Evolutionary conservation across 2,797 vertebrate genomes (phyloP).

Genomic region (Microctenopoma lineatum): DNA sequence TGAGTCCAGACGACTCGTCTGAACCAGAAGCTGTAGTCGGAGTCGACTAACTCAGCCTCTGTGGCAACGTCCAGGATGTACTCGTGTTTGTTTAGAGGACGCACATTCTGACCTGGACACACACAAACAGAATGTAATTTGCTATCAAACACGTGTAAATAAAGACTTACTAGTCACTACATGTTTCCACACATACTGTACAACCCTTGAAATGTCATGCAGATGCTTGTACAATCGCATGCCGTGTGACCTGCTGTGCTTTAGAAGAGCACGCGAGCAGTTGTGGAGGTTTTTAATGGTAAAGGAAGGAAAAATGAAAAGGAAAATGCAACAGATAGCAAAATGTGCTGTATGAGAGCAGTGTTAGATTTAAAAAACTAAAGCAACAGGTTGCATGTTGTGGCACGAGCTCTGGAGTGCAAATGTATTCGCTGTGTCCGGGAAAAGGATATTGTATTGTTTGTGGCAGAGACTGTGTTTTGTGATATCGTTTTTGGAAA

Average conservation of each 20-base stretch:
- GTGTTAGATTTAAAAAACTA: not conserved
- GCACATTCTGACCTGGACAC: conserved; percentile 90
- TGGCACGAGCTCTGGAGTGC: not conserved
- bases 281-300: conserved; percentile 41
- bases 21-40: conserved; percentile 93
- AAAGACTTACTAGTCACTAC: not conserved
- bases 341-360: not conserved
- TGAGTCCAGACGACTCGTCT: conserved; percentile 94
- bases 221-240: conserved; percentile 21
- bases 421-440: not conserved
- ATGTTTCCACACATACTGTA: not conserved
- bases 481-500: conserved; percentile 7
- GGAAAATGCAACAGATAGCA: not conserved
- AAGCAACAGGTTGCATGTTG: not conserved
- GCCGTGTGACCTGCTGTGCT: conserved; percentile 35
- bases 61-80: conserved; percentile 92
- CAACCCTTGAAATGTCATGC: conserved; percentile 7
- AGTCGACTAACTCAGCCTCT: conserved; percentile 87
- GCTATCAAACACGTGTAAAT: not conserved
- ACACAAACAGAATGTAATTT: not conserved
- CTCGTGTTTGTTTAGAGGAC: conserved; percentile 89
- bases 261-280: conserved; percentile 18
- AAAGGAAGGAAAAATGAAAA: not conserved
- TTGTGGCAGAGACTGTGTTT: not conserved
- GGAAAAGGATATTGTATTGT: not conserved